A percentile compares a stretch with the other conserved stretches of the same genome.
Evolutionary conservation across 1,140 invertebrate genomes (phyloP).

Genomic region (Drosophila orosa): DNA sequence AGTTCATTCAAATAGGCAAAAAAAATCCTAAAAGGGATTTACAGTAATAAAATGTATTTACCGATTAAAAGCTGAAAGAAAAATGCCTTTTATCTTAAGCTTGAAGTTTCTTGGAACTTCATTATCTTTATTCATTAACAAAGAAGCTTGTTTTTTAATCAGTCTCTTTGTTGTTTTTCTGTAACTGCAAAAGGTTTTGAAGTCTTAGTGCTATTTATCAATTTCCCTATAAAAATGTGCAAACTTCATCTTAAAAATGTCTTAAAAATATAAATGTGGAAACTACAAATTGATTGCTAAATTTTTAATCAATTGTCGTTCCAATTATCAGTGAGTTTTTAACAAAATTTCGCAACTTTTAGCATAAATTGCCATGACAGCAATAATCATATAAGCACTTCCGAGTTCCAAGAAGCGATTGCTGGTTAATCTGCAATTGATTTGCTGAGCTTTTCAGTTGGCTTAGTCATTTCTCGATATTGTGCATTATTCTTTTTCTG

Average conservation of each 20-base stretch:
- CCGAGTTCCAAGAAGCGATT: slow-evolving; percentile 20
- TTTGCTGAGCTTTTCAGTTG: slow-evolving; percentile 10
- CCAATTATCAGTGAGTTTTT: background rate
- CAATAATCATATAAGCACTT: slow-evolving; percentile 7
- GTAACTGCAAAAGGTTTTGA: no score
- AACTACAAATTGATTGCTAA: background rate
- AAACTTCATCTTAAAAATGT: background rate
- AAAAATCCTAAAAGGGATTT: background rate
- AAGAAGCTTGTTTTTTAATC: no score
- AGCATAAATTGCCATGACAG: background rate
- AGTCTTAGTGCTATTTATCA: background rate
- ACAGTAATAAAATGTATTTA: background rate
- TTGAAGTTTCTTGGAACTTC: background rate
- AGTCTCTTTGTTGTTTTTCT: background rate
- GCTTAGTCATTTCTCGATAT: slow-evolving; percentile 18
- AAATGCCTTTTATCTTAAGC: background rate
- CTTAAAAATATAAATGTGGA: background rate
- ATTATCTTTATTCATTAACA: no score
- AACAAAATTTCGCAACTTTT: background rate
- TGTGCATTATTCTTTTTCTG: background rate
- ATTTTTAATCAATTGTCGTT: background rate
- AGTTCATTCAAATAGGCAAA: background rate
- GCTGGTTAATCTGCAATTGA: slow-evolving; percentile 16
- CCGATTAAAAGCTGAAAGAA: background rate
- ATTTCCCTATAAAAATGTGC: background rate